phyloP scores from a whole-genome alignment of 2,797 vertebrate genomes.

The Betta splendens region DNA sequence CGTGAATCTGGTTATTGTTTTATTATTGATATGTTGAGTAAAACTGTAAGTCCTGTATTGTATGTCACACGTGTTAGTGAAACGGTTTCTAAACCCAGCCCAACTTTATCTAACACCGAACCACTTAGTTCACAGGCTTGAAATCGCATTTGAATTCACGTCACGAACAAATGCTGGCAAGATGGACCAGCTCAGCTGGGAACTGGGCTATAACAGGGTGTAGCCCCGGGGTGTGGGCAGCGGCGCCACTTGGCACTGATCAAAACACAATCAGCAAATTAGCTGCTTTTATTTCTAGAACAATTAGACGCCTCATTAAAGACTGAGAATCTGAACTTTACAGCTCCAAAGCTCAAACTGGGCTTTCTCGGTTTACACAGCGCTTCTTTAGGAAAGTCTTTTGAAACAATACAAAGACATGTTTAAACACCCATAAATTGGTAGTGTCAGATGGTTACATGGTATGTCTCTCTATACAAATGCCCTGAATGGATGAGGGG shows the following conservation, averaged over 20 bases:
- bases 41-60: too few species aligned
- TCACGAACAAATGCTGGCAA: constrained; percentile 6
- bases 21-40: constrained; percentile 5
- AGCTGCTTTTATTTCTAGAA: constrained; percentile 44
- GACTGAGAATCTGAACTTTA: constrained; percentile 11
- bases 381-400: background rate
- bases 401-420: too few species aligned
- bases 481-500: too few species aligned
- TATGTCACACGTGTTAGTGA: constrained; percentile 3
- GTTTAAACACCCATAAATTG: too few species aligned
- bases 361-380: background rate
- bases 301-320: constrained; percentile 50
- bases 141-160: constrained; percentile 5
- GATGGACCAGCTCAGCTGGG: constrained; percentile 28
- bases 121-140: constrained; percentile 1
- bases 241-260: constrained; percentile 23
- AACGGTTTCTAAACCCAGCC: background rate
- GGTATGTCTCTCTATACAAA: background rate
- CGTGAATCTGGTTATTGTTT: constrained; percentile 20
- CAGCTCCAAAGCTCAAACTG: background rate
- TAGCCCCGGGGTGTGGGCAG: constrained; percentile 26
- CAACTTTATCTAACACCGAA: background rate
- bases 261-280: constrained; percentile 51
- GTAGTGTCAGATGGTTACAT: constrained; percentile 1
- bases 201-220: constrained; percentile 22